phyloP scores from a whole-genome alignment of 2,113 vertebrate species.

The Pica pica region DNA sequence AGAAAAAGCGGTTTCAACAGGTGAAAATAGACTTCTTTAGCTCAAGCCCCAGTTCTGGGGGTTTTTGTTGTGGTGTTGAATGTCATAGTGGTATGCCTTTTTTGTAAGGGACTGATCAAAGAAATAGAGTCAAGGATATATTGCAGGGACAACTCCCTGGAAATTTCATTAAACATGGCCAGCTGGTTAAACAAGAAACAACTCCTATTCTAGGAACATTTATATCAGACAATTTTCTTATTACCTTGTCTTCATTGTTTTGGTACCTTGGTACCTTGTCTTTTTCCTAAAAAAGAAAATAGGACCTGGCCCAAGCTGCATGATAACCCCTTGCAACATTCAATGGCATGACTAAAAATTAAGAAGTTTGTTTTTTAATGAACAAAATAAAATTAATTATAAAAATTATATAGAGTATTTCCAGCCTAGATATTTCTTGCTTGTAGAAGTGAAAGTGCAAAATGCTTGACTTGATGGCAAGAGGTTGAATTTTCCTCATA shows the following conservation, averaged over 20 bases:
- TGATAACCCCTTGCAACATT: background rate
- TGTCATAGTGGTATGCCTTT: background rate
- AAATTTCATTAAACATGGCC: background rate
- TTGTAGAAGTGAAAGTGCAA: background rate
- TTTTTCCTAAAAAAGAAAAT: background rate
- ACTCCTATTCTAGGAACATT: background rate
- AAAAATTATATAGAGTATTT: background rate
- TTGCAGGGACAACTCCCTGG: background rate
- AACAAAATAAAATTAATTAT: background rate
- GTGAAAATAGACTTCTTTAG: background rate
- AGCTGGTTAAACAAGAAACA: background rate
- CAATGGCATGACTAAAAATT: background rate
- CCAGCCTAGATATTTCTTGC: background rate
- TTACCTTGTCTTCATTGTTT: background rate
- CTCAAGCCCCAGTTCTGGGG: background rate
- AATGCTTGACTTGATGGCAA: background rate
- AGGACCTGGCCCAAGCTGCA: background rate
- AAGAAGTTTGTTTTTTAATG: background rate
- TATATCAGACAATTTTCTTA: background rate
- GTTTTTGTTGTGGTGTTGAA: background rate
- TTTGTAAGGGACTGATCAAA: background rate
- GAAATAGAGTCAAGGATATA: background rate
- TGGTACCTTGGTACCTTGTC: background rate
- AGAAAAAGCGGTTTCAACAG: background rate
- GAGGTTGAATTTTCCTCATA: background rate